These are phyloP conservation scores for Xiphophorus hellerii DNA, from an alignment of 2,113 vertebrate species.

Conservation along the genomic window DNA sequence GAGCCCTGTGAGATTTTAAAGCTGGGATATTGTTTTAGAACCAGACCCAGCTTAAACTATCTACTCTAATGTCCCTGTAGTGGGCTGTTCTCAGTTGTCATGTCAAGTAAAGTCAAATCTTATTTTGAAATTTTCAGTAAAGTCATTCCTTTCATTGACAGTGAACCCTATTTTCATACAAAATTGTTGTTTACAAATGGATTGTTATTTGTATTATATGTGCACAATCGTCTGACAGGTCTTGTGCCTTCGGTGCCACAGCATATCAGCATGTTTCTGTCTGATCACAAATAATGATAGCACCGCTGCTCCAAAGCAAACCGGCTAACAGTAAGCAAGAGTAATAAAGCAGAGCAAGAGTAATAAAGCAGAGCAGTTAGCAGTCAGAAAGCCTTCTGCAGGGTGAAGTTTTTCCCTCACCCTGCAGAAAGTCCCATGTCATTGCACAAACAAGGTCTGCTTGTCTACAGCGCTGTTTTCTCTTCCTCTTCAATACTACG, in stretches of 20 bases:
- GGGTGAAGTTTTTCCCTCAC: background rate
- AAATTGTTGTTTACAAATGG: background rate
- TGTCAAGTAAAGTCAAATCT: background rate
- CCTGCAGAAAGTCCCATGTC: too few species aligned
- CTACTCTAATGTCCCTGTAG: too few species aligned
- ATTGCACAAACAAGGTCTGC: conserved; percentile 16
- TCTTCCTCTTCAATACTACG: conserved; percentile 23
- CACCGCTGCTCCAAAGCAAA: conserved; percentile 18
- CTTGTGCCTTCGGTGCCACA: background rate
- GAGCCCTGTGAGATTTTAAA: too few species aligned
- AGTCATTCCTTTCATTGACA: background rate
- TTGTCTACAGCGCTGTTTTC: conserved; percentile 17
- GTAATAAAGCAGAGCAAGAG: conserved; percentile 34
- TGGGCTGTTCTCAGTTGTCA: too few species aligned
- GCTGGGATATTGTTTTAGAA: background rate
- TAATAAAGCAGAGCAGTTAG: conserved; percentile 26
- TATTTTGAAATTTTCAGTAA: background rate
- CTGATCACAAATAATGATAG: conserved; percentile 6
- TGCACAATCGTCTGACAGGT: background rate
- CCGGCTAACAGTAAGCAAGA: conserved; percentile 28
- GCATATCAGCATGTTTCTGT: background rate
- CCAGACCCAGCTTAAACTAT: background rate
- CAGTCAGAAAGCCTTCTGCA: conserved; percentile 1
- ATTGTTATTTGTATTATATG: too few species aligned
- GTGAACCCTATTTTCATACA: background rate